phyloP scores from a whole-genome alignment of 2,888 invertebrate genomes.

The Andrena minutula region DNA sequence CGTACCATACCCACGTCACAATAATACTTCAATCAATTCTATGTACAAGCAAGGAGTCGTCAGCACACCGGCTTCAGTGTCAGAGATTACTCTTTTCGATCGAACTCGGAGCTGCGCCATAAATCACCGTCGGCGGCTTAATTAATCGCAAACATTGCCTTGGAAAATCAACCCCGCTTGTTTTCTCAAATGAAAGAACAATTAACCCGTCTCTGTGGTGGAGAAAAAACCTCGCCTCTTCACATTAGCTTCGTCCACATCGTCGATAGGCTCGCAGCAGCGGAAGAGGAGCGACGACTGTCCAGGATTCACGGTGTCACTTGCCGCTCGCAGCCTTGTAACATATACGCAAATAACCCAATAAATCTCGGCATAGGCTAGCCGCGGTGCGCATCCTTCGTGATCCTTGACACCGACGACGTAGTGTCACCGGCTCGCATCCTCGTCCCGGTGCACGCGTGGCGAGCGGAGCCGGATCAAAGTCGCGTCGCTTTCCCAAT shows the following conservation, averaged over 20 bases:
- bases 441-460: neutral
- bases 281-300: constrained; percentile 27
- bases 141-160: constrained; percentile 17
- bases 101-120: neutral
- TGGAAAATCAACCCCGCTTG: neutral
- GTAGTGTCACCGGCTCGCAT: constrained; percentile 68
- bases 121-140: constrained; percentile 16
- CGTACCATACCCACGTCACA: too few relatives aligned
- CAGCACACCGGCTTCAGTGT: neutral
- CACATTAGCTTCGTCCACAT: neutral
- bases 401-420: constrained; percentile 78
- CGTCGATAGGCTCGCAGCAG: neutral
- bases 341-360: constrained; percentile 83
- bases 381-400: constrained; percentile 75
- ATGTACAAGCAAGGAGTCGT: neutral
- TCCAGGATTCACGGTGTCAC: constrained; percentile 68
- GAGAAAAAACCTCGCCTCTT: neutral
- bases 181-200: neutral
- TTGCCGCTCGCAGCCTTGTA: constrained; percentile 78
- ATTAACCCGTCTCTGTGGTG: neutral
- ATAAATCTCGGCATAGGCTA: constrained; percentile 80
- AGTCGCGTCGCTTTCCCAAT: constrained; percentile 67
- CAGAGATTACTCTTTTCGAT: neutral
- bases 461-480: constrained; percentile 66
- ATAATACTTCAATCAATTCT: neutral